phyloP scores from a whole-genome alignment of 2,113 vertebrate genomes.

The Lasiurus borealis region DNA sequence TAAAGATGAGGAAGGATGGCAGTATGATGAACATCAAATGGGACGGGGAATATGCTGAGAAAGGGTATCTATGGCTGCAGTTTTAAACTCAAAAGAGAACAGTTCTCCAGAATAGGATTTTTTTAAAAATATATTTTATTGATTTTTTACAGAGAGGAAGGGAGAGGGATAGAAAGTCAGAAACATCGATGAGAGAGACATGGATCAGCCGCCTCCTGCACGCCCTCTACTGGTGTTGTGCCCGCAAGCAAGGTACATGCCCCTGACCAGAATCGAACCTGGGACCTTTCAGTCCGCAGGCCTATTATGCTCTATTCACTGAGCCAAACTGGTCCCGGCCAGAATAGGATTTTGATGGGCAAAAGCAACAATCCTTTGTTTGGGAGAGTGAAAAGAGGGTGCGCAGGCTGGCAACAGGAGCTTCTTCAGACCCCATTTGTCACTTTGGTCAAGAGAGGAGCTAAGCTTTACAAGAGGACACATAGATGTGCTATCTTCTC shows the following conservation, averaged over 20 bases:
- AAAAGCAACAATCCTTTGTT: background rate
- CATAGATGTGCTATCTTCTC: background rate
- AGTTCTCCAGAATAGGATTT: slow-evolving; percentile 27
- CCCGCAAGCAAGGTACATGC: no score
- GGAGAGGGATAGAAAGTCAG: no score
- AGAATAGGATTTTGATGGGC: background rate
- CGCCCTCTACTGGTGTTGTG: no score
- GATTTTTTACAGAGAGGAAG: no score
- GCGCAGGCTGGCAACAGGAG: background rate
- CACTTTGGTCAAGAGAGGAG: background rate
- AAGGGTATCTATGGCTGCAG: background rate
- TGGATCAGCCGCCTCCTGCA: no score
- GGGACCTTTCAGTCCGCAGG: no score
- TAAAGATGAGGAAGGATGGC: background rate
- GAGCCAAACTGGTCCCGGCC: no score
- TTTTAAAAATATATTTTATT: background rate
- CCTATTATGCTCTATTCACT: no score
- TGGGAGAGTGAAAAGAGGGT: background rate
- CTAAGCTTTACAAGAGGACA: background rate
- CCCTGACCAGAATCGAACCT: no score
- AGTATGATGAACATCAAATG: background rate
- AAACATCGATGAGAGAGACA: no score
- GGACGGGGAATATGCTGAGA: background rate
- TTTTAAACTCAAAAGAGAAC: background rate
- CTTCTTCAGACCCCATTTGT: background rate